These are phyloP conservation scores for Eptatretus atami DNA, from an alignment of 2,797 vertebrate genomes.

Conservation along the genomic window DNA sequence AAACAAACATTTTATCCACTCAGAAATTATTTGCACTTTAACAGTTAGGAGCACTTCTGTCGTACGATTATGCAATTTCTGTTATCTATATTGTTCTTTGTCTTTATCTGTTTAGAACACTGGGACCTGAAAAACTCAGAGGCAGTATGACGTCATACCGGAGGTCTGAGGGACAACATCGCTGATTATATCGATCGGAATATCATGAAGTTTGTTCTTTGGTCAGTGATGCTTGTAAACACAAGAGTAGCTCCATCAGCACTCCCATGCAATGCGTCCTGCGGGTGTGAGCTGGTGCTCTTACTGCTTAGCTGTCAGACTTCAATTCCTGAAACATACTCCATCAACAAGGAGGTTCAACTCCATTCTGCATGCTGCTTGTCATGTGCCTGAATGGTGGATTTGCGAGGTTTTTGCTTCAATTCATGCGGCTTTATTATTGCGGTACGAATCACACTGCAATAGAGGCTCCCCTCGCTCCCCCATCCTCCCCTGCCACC, in stretches of 20 bases:
- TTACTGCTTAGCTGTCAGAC: not conserved
- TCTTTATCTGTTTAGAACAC: constrained; percentile 27
- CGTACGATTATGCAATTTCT: not conserved
- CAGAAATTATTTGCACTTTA: too few species aligned
- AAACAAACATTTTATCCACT: not conserved
- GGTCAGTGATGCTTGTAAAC: too few species aligned
- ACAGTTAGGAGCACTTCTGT: not conserved
- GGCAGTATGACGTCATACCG: constrained; percentile 43
- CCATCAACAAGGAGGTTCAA: too few species aligned
- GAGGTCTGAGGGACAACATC: constrained; percentile 88
- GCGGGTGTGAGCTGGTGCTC: not conserved
- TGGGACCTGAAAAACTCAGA: constrained; percentile 73
- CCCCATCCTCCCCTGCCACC: too few species aligned
- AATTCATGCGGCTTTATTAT: too few species aligned
- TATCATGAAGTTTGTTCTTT: constrained; percentile 40
- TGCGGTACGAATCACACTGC: too few species aligned
- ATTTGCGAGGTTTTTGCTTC: too few species aligned
- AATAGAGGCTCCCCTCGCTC: too few species aligned
- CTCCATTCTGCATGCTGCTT: too few species aligned
- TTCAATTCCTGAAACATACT: too few species aligned
- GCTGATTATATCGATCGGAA: constrained; percentile 69
- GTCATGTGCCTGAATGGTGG: too few species aligned
- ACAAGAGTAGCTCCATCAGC: not conserved
- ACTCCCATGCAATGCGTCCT: not conserved
- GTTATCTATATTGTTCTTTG: not conserved